Evolutionary conservation across 2,888 invertebrate species (phyloP), one percentile per base, ranked within the genome.

Genomic region (Deilephila elpenor): DNA sequence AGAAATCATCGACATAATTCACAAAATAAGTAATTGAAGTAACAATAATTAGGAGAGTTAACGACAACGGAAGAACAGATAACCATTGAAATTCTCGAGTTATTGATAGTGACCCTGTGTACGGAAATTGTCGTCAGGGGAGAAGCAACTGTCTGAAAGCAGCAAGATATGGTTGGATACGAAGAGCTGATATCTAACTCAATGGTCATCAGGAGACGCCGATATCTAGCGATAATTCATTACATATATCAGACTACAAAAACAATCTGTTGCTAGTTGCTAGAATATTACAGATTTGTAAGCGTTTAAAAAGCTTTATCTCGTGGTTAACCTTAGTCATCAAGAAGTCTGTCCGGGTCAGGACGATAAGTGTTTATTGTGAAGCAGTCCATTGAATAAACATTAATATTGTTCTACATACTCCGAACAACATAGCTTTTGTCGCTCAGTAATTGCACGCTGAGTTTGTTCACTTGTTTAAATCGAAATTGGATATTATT

Each of bases 341-440:
- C 67, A 17, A 70, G n/a, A 72, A 74, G 78, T 74, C 78, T 75
- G 80, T 84, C 80, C 81, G 83, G 83, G 84, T 85, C 83, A 84
- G 25, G 71, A 29, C 14, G 82, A 83, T 84, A 80, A 77, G 44
- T 44, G 20, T 67, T 64, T 64, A 61, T 73, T 72, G 72, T 64
- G 29, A 73, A 59, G 59, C 29, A 44, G 32, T 59, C 34, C 34
- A 71, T 71, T 56, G 59, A 71, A 56, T 32, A 56, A 71, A 71
- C 71, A 53, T 59, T 59, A 71, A 59, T 32, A 71, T 59, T 59
- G 37, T 34, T 64, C 44, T 5, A 44, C 20, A 44, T 44, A 44
- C 20, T 64, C 20, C 17, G 20, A 37, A 64, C 44, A 64, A 64
- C 20, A 34, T 44, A 64, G 14, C 14, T 64, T 64, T 34, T 62